Base-by-base conservation (phyloP, 35 echinoderm and acorn worm species). In the Ophioderma brevispina region DNA sequence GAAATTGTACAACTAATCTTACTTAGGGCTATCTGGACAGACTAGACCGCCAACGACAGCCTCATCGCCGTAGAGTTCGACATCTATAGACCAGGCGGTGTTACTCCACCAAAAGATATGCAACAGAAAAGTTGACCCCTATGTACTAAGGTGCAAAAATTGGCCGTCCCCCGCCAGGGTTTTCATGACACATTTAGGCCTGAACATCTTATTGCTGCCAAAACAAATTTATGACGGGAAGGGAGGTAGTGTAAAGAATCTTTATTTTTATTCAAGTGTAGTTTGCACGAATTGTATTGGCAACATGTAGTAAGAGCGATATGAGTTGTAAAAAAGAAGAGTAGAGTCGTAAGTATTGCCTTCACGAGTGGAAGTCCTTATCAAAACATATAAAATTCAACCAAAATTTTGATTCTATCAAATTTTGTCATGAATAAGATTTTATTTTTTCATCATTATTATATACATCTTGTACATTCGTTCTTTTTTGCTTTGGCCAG, bases 1-100 rank as follows among this genome's bases (percentile, higher is more conserved):
- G 83, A 85, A 59, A 85, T 85, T 37, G 83, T 85, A 15, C 52
- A 85, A 37, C 35, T 85, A 1, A 85, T 85, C 52, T 13, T 85
- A 36, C 63, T 11, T 31, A 85, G 1, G 83, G 83, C 31, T 15
- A 75, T 64, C 50, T 36, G 8, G 49, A 85, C 32, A 59, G 35
- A 37, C 33, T 63, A 31, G 63, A 85, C 33, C 43, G 83, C 18
- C 13, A 1, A 37, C 31, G 63, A 37, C 33, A 36, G 33, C 35
- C 83, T 13, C 52, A 52, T 31, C 83, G n/a, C 83, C 4, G 83
- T 64, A 19, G 83, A 85, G 37, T 85, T 85, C 63, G 83, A 85
- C 35, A 37, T 28, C 43, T 85, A 32, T 13, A 32, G 35, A 34
- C 83, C 46, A 59, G 37, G 41, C 5, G 41, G n/a, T 17, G 43